These are phyloP conservation scores for Callipepla californica DNA, from an alignment of 2,113 vertebrate species.

Conservation along the genomic window DNA sequence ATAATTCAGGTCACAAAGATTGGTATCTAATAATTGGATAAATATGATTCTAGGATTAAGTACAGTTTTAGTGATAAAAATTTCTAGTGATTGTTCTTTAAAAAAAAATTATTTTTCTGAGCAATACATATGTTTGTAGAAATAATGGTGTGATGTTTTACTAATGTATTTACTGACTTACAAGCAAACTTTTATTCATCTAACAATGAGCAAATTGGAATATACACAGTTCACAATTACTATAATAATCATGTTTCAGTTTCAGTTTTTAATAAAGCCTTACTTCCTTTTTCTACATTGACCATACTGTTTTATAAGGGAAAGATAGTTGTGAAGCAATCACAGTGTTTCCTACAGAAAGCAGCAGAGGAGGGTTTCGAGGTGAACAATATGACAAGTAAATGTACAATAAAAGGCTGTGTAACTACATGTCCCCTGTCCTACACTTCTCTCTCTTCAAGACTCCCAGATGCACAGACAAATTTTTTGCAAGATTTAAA, in stretches of 20 bases:
- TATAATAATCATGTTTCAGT: neutral
- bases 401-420: neutral
- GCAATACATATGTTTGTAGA: fast-evolving
- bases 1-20: neutral
- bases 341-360: neutral
- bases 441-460: neutral
- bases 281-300: neutral
- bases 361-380: neutral
- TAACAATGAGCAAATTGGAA: neutral
- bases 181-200: neutral
- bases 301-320: neutral
- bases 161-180: neutral
- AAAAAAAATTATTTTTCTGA: neutral
- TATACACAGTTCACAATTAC: neutral
- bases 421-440: neutral
- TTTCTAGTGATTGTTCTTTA: neutral
- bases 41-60: neutral
- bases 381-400: neutral
- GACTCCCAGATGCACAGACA: neutral
- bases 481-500: neutral
- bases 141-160: neutral
- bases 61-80: neutral
- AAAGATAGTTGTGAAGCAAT: neutral
- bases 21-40: neutral
- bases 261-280: neutral